Evolutionary conservation across 2,113 vertebrate species (phyloP), one percentile per base, ranked within the genome.

Genomic region (Lepidothrix coronata): DNA sequence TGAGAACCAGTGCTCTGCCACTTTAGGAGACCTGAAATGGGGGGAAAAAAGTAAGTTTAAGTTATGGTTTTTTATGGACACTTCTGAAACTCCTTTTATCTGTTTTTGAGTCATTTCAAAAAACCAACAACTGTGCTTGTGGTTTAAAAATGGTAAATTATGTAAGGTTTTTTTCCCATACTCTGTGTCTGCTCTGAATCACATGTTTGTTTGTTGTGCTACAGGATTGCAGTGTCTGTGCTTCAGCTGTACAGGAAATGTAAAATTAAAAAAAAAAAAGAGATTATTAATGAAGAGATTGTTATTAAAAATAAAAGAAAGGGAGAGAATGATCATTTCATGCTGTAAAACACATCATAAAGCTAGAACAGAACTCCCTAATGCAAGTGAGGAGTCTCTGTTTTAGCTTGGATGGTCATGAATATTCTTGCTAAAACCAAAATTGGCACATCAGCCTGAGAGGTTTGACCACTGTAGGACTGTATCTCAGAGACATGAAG

Each of bases 1-100:
- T 65, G 92, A 94, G 83, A 95, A 82, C 83, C 95, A 96, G 62
- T 96, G 92, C 95, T 91, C 95, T 96, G 91, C 86, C 77, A 76
- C 93, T 96, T 91, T 51, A 82, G 92, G 92, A 94, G 88, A 93
- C 93, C 88, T 97, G 80, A 94, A 94, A 93, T 70, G 57, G 80
- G 88, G 91, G 46, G 2, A 21, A 84, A 79, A 93, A 91, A 81
- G 82, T 93, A 93, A 93, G 76, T 96, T 89, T 37, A 84, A 95
- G 30, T 67, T 35, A 15, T 0, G 8, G 4, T 27, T 30, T 67
- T 39, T 84, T 35, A 55, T 44, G 59, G 61, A 72, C 28, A 7
- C 33, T 81, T 75, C 49, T 68, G 83, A 85, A 93, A 89, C 68
- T 75, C 41, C 21, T 78, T 77, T 81, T 75, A 49, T 80, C 44